Base-by-base conservation (phyloP, 2,113 vertebrate species). In the Pipra filicauda region DNA sequence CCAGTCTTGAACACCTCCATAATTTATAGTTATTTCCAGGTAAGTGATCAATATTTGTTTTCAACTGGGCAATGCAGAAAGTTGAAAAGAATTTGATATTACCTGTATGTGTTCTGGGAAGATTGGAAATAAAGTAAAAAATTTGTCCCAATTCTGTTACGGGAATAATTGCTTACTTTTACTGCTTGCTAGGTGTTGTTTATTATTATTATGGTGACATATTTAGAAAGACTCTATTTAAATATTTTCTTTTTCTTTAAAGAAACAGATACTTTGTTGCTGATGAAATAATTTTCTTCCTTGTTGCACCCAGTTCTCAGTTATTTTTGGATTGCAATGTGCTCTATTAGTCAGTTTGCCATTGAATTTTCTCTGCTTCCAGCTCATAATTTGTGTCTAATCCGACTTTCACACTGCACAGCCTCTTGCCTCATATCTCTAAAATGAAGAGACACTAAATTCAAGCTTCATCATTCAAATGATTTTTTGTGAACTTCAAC, bases 61-160 rank as follows among this genome's bases (percentile, higher is more conserved):
- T 94, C 81, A 66, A 37, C 70, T 81, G 22, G 84, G 44, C 21
- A 80, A 80, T 37, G 88, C 31, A 96, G 66, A 76, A 97, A 95
- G 37, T 49, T 78, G 52, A 95, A 85, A 82, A 15, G 7, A 69
- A 58, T 48, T 85, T 88, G 43, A 27, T 48, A 73, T 88, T 75
- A 86, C 73, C 44, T 90, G 62, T 51, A 92, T 76, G 58, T 94
- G 55, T 23, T 94, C 92, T 70, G 1, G 5, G 62, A 93, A 88
- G 59, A 57, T 3, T 84, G 18, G 23, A 88, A 95, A 91, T 52
- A 73, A 70, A 89, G 15, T 39, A 91, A 79, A 82, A 91, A 66
- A 35, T 19, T 58, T 76, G 16, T 41, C 28, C 54, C 58, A 89
- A 33, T 54, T 83, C 76, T 81, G 6, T 55, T 88, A 62, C 39